phyloP scores from a whole-genome alignment of 2,113 vertebrate genomes.

The Barnardius zonarius region DNA sequence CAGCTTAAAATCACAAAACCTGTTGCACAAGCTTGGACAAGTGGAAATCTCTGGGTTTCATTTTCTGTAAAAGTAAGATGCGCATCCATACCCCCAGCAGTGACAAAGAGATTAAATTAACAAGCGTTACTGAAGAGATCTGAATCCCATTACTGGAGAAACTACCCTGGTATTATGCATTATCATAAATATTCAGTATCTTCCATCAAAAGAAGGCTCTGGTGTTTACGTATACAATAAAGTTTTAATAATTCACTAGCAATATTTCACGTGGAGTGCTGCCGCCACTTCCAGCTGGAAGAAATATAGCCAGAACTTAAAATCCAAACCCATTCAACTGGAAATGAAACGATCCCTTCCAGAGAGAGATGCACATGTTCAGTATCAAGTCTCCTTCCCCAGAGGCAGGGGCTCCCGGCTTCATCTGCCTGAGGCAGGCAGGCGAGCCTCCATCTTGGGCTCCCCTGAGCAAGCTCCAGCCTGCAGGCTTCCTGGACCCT shows the following conservation, averaged over 20 bases:
- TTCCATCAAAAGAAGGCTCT: conserved; percentile 39
- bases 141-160: conserved; percentile 19
- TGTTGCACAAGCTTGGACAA: background rate
- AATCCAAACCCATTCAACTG: background rate
- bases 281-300: background rate
- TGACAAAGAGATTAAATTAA: conserved; percentile 41
- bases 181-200: conserved; percentile 47
- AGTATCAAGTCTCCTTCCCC: background rate
- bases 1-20: background rate
- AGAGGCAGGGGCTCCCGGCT: rapidly evolving
- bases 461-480: background rate
- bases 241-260: conserved; percentile 47
- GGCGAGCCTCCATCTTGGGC: background rate
- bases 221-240: conserved; percentile 33
- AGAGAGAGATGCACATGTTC: background rate
- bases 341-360: background rate
- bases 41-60: background rate
- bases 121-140: background rate
- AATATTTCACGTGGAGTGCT: background rate
- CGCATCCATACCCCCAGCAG: background rate
- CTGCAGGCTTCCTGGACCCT: background rate
- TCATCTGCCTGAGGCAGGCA: background rate
- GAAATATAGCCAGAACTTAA: background rate
- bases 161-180: background rate
- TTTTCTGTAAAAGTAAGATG: background rate